Conservation (phyloP, 2,888 invertebrate genomes). For the Poecilus cupreus region DNA sequence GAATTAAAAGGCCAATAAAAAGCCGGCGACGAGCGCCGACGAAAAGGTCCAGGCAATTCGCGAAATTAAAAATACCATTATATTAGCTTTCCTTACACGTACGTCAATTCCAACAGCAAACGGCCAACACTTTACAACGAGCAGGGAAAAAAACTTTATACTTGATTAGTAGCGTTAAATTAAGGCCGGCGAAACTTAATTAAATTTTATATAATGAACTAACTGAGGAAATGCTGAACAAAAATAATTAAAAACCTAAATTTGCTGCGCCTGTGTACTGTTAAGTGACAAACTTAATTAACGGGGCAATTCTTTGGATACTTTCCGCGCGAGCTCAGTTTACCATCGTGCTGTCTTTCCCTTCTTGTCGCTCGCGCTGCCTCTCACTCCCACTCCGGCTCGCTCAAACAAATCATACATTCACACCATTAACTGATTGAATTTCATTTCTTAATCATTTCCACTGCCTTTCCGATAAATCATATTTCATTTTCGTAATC, state of each 20-base stretch:
- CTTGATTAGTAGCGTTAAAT: conserved; percentile 75
- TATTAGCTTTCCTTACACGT: conserved; percentile 69
- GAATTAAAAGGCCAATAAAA: conserved; percentile 52
- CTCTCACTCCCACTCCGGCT: background rate
- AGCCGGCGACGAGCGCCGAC: conserved; percentile 27
- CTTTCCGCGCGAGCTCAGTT: conserved; percentile 48
- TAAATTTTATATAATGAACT: conserved; percentile 75
- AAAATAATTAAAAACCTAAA: conserved; percentile 75
- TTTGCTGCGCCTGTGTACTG: conserved; percentile 71
- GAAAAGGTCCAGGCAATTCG: conserved; percentile 48
- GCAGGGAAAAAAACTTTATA: conserved; percentile 70
- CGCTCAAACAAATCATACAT: conserved; percentile 12
- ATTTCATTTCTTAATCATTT: conserved; percentile 12
- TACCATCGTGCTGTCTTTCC: conserved; percentile 43
- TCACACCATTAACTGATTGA: conserved; percentile 39
- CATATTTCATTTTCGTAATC: conserved; percentile 26
- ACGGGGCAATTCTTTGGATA: conserved; percentile 70
- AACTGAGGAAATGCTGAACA: conserved; percentile 74
- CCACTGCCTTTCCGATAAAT: background rate
- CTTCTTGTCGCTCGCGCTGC: background rate
- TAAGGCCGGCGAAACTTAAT: conserved; percentile 74
- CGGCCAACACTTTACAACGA: conserved; percentile 69
- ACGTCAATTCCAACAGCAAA: conserved; percentile 71
- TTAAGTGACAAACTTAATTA: conserved; percentile 75
- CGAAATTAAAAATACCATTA: conserved; percentile 70